A percentile compares a stretch with the other conserved stretches of the same genome.
phyloP scores from a whole-genome alignment of 2,888 invertebrate genomes.

The Ferdinandea cuprea region DNA sequence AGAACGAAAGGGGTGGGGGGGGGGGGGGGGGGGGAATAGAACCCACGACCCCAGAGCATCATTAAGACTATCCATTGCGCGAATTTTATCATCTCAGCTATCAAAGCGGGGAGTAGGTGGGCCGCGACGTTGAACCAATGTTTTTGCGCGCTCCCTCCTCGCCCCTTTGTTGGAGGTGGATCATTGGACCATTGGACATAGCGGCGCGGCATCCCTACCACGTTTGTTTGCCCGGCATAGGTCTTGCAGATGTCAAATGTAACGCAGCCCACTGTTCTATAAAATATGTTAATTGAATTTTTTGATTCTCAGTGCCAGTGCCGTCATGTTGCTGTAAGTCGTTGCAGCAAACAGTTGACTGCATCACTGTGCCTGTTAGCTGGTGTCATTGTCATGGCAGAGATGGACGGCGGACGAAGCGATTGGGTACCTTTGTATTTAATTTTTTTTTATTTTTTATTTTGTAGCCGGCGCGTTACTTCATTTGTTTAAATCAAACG shows the following conservation, averaged over 20 bases:
- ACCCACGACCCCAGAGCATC: constrained; percentile 44
- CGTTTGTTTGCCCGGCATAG: constrained; percentile 44
- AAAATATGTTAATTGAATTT: constrained; percentile 75
- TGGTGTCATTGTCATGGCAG: constrained; percentile 60
- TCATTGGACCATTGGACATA: constrained; percentile 3
- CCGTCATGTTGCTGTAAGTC: constrained; percentile 49
- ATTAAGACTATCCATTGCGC: constrained; percentile 67
- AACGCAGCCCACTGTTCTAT: constrained; percentile 73
- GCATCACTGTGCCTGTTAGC: constrained; percentile 64
- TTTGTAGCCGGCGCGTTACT: constrained; percentile 37
- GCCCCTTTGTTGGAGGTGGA: constrained; percentile 52
- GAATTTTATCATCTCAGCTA: constrained; percentile 63
- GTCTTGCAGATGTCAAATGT: constrained; percentile 66
- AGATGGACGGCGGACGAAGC: neutral
- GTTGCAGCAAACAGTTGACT: constrained; percentile 40
- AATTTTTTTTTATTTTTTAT: constrained; percentile 12
- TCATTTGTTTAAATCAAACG: constrained; percentile 73
- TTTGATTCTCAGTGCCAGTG: constrained; percentile 47
- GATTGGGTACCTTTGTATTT: no score
- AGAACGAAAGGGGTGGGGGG: constrained; percentile 7
- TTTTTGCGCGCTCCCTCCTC: constrained; percentile 40
- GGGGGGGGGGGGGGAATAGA: no score
- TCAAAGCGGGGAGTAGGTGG: constrained; percentile 60
- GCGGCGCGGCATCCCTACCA: constrained; percentile 16
- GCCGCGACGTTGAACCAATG: constrained; percentile 60